These are phyloP conservation scores for Psilopogon haemacephalus DNA, from an alignment of 2,113 vertebrate genomes.

Conservation along the genomic window DNA sequence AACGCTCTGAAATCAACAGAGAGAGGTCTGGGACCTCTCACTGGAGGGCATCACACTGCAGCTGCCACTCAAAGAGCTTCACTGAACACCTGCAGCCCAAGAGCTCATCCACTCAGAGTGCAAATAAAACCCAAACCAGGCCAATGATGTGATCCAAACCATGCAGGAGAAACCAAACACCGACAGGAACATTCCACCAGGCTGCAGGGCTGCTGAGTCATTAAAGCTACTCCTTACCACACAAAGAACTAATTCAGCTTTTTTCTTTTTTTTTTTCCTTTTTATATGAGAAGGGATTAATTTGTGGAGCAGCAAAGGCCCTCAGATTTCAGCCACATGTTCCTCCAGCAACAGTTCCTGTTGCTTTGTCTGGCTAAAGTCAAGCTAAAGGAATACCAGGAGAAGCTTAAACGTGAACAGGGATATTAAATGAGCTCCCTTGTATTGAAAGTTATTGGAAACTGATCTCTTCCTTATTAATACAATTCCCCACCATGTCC, in stretches of 20 bases:
- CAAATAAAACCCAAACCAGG: background rate
- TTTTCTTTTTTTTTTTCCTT: background rate
- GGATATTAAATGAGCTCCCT: conserved; percentile 65
- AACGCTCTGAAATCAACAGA: background rate
- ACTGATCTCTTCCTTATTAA: conserved; percentile 86
- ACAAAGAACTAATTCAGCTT: background rate
- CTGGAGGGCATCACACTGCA: background rate
- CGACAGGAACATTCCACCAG: fast-evolving
- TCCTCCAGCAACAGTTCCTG: conserved; percentile 9
- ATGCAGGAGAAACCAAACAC: background rate
- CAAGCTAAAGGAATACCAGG: background rate
- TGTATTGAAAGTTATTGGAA: conserved; percentile 74
- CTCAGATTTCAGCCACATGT: background rate
- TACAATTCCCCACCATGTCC: conserved; percentile 73
- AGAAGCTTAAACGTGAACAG: conserved; percentile 32
- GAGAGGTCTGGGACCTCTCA: background rate
- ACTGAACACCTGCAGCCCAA: background rate
- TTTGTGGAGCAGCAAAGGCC: conserved; percentile 20
- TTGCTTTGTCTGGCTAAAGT: background rate
- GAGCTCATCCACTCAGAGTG: background rate
- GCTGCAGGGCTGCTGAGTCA: background rate
- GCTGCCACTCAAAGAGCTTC: too few species aligned
- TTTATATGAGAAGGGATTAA: conserved; percentile 24
- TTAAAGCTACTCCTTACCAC: background rate
- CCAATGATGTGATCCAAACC: background rate